Conservation (phyloP, 2,113 vertebrate genomes). For the Siniperca chuatsi region DNA sequence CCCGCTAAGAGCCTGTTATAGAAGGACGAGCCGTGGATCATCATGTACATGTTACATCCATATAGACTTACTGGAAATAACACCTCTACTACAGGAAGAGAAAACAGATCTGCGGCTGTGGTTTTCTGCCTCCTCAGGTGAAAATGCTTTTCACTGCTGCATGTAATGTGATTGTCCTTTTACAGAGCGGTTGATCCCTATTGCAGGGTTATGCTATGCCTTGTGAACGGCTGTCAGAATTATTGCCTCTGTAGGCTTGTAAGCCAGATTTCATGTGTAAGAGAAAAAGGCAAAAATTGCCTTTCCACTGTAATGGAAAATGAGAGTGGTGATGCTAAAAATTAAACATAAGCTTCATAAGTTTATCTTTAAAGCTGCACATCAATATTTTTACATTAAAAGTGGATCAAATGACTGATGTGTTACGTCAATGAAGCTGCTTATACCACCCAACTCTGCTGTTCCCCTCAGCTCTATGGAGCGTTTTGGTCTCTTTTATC, state of each 20-base stretch:
- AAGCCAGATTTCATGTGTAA: constrained; percentile 19
- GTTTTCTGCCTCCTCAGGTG: constrained; percentile 43
- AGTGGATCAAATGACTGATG: not conserved
- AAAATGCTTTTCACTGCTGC: constrained; percentile 32
- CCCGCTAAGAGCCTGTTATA: constrained; percentile 71
- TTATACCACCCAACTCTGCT: not conserved
- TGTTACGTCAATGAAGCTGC: not conserved
- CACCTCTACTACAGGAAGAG: constrained; percentile 60
- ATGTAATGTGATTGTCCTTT: constrained; percentile 52
- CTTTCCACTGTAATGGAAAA: constrained; percentile 11
- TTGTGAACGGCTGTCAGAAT: constrained; percentile 50
- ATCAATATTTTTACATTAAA: not conserved
- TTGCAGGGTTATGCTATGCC: constrained; percentile 26
- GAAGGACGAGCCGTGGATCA: constrained; percentile 65
- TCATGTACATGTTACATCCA: constrained; percentile 76
- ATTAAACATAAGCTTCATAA: not conserved
- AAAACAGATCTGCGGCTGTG: constrained; percentile 5
- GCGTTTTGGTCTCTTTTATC: not conserved
- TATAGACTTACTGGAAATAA: constrained; percentile 75
- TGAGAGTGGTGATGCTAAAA: not conserved
- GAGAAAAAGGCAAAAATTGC: not conserved
- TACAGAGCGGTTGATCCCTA: constrained; percentile 45
- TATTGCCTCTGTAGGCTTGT: not conserved
- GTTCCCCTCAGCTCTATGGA: not conserved
- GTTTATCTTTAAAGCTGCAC: not conserved